These are phyloP conservation scores for Caerostris extrusa DNA, from an alignment of 1,140 invertebrate species.

Conservation along the genomic window DNA sequence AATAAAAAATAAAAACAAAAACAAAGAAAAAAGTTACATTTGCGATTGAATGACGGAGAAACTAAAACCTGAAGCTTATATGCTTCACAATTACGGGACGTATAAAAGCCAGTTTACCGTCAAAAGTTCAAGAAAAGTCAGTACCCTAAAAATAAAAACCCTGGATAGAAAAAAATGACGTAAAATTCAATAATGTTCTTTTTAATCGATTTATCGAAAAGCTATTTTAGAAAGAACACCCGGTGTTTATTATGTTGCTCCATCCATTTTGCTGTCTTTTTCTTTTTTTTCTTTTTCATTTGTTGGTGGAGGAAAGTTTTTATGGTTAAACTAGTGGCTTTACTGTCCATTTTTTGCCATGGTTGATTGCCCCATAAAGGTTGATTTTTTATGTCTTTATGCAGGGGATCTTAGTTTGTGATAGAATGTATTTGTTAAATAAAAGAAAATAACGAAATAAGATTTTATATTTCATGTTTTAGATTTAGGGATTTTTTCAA, in stretches of 20 bases:
- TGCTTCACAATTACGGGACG: not conserved
- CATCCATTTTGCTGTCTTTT: not conserved
- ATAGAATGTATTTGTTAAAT: too few relatives aligned
- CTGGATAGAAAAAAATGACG: conserved; percentile 39
- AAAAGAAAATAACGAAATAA: too few relatives aligned
- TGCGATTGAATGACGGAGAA: not conserved
- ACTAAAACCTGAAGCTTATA: not conserved
- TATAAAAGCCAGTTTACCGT: not conserved
- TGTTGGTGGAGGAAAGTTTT: not conserved
- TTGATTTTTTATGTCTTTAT: too few relatives aligned
- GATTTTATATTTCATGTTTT: too few relatives aligned
- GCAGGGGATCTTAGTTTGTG: too few relatives aligned
- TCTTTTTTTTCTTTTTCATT: not conserved
- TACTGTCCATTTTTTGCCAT: too few relatives aligned
- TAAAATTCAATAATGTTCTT: conserved; percentile 66
- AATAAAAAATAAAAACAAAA: too few relatives aligned
- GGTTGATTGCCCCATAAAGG: too few relatives aligned
- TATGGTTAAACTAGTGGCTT: not conserved
- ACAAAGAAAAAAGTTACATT: not conserved
- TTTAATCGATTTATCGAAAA: conserved; percentile 67
- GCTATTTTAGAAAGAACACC: conserved; percentile 63
- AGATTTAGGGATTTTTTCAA: too few relatives aligned
- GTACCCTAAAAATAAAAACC: not conserved
- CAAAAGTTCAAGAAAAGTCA: not conserved
- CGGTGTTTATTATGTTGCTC: conserved; percentile 55